Conservation (phyloP, 2,888 invertebrate species). For the Hirtodrosophila alboralis region DNA sequence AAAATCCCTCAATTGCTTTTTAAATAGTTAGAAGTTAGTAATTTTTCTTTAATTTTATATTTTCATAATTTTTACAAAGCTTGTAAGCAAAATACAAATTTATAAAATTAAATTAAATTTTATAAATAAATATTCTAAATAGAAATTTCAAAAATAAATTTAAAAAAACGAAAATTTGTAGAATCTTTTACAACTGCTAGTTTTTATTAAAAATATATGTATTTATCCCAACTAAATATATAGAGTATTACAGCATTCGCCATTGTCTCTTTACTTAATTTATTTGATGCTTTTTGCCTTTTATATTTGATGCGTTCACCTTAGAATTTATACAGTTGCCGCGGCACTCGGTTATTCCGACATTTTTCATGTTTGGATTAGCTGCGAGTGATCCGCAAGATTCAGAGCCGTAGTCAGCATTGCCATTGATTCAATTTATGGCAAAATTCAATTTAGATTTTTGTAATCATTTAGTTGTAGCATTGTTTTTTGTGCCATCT, state of each 20-base stretch:
- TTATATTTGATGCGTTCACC: constrained; percentile 57
- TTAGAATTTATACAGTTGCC: constrained; percentile 62
- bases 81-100: no score
- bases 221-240: no score
- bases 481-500: constrained; percentile 35
- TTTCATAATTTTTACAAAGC: no score
- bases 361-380: constrained; percentile 65
- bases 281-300: constrained; percentile 37
- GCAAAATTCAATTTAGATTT: constrained; percentile 80
- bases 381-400: constrained; percentile 45
- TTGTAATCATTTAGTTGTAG: constrained; percentile 76
- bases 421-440: constrained; percentile 76
- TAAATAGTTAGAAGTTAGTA: no score
- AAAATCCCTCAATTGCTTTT: no score
- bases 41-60: no score
- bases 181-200: no score
- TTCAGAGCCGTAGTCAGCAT: constrained; percentile 7
- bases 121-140: no score
- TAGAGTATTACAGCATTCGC: constrained; percentile 9
- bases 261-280: neutral
- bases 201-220: no score
- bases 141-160: no score
- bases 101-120: no score
- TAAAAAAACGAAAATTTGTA: no score
- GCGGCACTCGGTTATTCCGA: constrained; percentile 55